Base-by-base conservation (phyloP, 2,888 invertebrate genomes). In the Lasioglossum pauxillum region DNA sequence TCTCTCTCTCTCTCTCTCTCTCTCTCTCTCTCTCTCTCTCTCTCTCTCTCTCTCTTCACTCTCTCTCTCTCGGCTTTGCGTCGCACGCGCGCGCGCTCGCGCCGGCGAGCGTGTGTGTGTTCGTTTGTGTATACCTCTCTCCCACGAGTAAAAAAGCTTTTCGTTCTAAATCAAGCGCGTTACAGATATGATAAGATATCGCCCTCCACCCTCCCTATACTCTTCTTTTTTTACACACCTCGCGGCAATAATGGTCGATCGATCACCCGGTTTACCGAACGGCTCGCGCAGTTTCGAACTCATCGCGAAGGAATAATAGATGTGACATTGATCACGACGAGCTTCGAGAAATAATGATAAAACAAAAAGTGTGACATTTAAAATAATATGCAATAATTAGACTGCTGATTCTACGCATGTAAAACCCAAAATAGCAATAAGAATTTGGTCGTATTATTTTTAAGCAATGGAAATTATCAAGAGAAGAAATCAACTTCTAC, bases 111-210 rank as follows among this genome's bases (percentile, higher is more conserved):
- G 31, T 23, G 38, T 19, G 38, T 35, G 38, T 38, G 69, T 35
- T 35, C 23, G 38, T 38, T 23, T 41, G 69, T 41, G 69, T 69
- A 38, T 41, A 38, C 38, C 35, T 41, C 87, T 83, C 77, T 53
- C 79, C 89, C 91, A 88, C 86, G 88, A 92, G 92, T 93, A 93
- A 93, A 93, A 93, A 93, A 93, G 91, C 91, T 84, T 88, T 78
- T 85, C 84, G 73, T 84, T 91, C 91, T 93, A 93, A 91, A 86
- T 90, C 91, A 93, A 94, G 94, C 94, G 91, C 89, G 89, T 93
- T 93, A 91, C 90, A 93, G 92, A 93, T 94, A 93, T 93, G 93
- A 91, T 91, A 89, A 89, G 87, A 90, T 90, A 85, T 72, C 88
- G 88, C 82, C 60, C 27, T 75, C 38, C 38, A 38, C 23, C 73